Evolutionary conservation across 2,113 vertebrate species (phyloP).

Genomic region (Hyla sarda): DNA sequence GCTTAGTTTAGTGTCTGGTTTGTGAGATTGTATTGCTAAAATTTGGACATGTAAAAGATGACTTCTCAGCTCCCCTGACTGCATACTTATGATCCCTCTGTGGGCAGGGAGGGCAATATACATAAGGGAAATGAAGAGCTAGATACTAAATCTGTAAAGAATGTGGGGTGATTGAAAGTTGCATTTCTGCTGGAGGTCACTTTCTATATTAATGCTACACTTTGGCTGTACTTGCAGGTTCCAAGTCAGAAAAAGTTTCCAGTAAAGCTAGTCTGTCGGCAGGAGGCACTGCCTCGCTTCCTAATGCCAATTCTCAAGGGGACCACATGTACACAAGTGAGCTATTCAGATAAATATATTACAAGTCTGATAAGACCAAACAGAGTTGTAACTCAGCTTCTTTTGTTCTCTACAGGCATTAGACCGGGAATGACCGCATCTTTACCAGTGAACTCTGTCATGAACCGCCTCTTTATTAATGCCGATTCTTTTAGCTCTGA

Average conservation of each 20-base stretch:
- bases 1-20: no score
- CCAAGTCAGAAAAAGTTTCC: constrained; percentile 88
- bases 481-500: constrained; percentile 91
- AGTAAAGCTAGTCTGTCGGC: constrained; percentile 81
- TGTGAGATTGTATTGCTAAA: no score
- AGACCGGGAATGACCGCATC: constrained; percentile 86
- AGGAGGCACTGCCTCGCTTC: constrained; percentile 88
- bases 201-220: neutral
- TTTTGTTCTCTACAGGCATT: constrained; percentile 73
- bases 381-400: neutral
- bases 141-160: no score
- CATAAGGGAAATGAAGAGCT: no score
- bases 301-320: constrained; percentile 82
- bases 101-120: no score
- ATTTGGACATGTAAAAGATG: no score
- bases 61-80: no score
- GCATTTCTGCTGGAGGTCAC: no score
- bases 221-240: constrained; percentile 68
- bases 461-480: constrained; percentile 89
- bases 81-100: no score
- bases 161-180: no score
- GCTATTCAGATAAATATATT: constrained; percentile 45
- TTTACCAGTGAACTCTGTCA: constrained; percentile 87
- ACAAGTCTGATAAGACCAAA: neutral
- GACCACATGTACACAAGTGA: constrained; percentile 89